Evolutionary conservation across 2,888 invertebrate species (phyloP).

Genomic region (Plebejus melissa): DNA sequence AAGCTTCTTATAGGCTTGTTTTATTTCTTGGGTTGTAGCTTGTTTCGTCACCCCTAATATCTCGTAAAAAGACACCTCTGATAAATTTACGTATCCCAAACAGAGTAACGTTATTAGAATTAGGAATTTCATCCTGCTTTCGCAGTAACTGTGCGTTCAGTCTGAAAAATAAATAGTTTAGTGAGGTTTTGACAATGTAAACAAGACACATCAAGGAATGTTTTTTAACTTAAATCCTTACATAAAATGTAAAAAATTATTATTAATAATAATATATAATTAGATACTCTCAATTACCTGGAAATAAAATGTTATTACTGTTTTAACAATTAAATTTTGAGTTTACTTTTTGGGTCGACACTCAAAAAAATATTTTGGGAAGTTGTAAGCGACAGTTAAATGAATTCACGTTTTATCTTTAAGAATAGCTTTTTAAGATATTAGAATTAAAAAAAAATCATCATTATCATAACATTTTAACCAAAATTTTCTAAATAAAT

Average conservation of each 20-base stretch:
- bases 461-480: not conserved
- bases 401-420: too few relatives aligned
- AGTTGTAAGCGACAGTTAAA: too few relatives aligned
- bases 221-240: too few relatives aligned
- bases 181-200: not conserved
- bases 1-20: slow-evolving; percentile 87
- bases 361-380: too few relatives aligned
- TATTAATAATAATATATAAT: too few relatives aligned
- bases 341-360: too few relatives aligned
- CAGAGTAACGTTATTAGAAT: slow-evolving; percentile 43
- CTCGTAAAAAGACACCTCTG: slow-evolving; percentile 77
- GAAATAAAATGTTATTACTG: too few relatives aligned
- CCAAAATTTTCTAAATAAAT: not conserved
- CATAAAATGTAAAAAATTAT: too few relatives aligned
- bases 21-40: slow-evolving; percentile 84
- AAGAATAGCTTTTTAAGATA: too few relatives aligned
- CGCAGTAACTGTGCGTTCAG: not conserved
- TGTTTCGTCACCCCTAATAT: slow-evolving; percentile 82
- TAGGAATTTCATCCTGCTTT: slow-evolving; percentile 50
- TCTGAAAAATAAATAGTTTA: not conserved
- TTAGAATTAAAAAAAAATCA: not conserved
- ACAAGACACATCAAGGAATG: not conserved
- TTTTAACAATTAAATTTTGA: too few relatives aligned
- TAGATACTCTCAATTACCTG: too few relatives aligned
- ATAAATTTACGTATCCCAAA: slow-evolving; percentile 50